Evolutionary conservation across 2,888 invertebrate species (phyloP).

Genomic region (Heliconius ethilla): DNA sequence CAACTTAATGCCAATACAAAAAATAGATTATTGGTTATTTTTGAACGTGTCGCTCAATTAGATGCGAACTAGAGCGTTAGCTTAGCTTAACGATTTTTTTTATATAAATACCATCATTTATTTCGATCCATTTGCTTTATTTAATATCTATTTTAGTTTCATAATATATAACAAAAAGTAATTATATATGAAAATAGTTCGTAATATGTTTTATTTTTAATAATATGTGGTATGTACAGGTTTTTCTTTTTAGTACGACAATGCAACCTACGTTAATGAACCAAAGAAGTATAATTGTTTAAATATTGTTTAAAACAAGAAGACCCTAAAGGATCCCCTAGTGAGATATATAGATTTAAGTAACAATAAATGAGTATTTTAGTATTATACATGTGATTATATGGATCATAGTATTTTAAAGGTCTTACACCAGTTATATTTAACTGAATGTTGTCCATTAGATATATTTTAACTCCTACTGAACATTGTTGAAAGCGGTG

Average conservation of each 20-base stretch:
- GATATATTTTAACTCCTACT: conserved; percentile 31
- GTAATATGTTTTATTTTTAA: background rate
- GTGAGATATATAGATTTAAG: conserved; percentile 65
- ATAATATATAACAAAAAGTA: background rate
- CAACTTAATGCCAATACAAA: conserved; percentile 8
- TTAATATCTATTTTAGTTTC: background rate
- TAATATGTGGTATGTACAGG: background rate
- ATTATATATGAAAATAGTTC: background rate
- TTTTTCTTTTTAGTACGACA: background rate
- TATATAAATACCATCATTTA: background rate
- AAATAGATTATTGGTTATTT: conserved; percentile 2
- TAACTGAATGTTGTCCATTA: conserved; percentile 40
- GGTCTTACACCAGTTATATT: conserved; percentile 36
- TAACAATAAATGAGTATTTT: conserved; percentile 55
- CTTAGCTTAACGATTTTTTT: background rate
- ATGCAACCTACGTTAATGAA: conserved; percentile 12
- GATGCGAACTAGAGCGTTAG: background rate
- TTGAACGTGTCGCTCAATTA: conserved; percentile 13
- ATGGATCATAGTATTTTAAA: conserved; percentile 21
- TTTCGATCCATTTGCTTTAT: background rate
- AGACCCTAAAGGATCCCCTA: conserved; percentile 56
- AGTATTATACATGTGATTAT: conserved; percentile 55
- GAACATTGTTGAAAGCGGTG: conserved; percentile 21
- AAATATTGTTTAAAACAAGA: conserved; percentile 24
- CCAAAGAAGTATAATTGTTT: conserved; percentile 36